phyloP scores from a whole-genome alignment of 2,888 invertebrate species.

The Tenthredo distinguenda region DNA sequence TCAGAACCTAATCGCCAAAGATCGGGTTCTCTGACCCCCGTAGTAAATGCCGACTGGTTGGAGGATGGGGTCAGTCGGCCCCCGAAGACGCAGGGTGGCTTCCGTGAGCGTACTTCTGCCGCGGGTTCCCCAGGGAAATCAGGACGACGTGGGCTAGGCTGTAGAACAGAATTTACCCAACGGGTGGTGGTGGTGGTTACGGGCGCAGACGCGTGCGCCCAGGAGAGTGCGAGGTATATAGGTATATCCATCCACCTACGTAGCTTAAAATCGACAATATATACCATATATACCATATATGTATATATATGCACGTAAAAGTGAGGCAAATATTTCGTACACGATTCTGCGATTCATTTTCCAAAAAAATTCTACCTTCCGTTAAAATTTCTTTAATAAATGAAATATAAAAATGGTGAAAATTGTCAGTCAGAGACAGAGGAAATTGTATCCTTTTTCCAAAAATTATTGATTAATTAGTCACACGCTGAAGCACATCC shows the following conservation, averaged over 20 bases:
- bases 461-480: not conserved
- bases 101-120: constrained; percentile 26
- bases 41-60: constrained; percentile 2
- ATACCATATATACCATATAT: not conserved
- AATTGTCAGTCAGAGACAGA: not conserved
- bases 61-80: constrained; percentile 41
- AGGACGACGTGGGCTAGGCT: constrained; percentile 67
- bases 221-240: not conserved
- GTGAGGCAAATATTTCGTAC: not conserved
- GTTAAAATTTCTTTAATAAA: not conserved
- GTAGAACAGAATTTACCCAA: constrained; percentile 43
- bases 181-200: constrained; percentile 10
- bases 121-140: constrained; percentile 74
- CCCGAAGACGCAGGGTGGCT: constrained; percentile 44
- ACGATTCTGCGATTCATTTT: not conserved
- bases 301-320: not conserved
- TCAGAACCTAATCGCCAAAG: constrained; percentile 31
- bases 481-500: not conserved
- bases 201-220: not conserved
- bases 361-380: not conserved
- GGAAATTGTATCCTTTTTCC: not conserved
- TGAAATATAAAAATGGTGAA: not conserved
- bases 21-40: constrained; percentile 19
- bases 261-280: not conserved
- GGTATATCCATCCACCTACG: not conserved